Evolutionary conservation across 2,113 vertebrate genomes (phyloP), one percentile per base, ranked within the genome.

Genomic region (Oreocharis arfaki): DNA sequence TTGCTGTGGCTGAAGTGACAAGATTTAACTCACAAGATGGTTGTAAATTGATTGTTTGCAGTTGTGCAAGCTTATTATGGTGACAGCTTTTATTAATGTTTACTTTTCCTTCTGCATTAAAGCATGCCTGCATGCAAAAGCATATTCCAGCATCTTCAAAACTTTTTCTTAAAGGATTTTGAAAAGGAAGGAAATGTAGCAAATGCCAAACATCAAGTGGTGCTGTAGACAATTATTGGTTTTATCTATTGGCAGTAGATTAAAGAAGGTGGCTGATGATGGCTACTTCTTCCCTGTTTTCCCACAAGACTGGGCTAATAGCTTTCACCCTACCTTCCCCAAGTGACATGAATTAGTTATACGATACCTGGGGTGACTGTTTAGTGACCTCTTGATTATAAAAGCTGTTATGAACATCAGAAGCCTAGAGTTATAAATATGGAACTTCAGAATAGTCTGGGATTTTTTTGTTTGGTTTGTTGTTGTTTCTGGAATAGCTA

Each of bases 161-260:
- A 83, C 52, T 8, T 78, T 64, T 76, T 69, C 55, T 60, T 75
- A 52, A 84, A 94, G 81, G 55, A 79, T 85, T 93, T 61, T 65
- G 35, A n/a, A 90, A 68, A 82, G 84, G 87, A 95, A 96, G 89
- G 89, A 96, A 93, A 57, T 73, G 41, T 87, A 94, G 53, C 81
- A 87, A 91, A 94, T 84, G 50, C 57, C 46, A 88, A 83, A 85
- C 67, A 70, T 91, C 50, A 91, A 53, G 37, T 85, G 78, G 30
- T 82, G 35, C 74, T 91, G 53, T 57, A 94, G 78, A 89, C 65
- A 87, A 84, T 91, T 88, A 89, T 7, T 95, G 78, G 87, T 87
- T 91, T 95, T 63, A 88, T 85, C 39, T 93, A 6, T 73, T 95
- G 90, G 91, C 84, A 87, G 53, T 50, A 94, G 91, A 97, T 97